Percentiles rank a stretch among this genome's conserved stretches.
phyloP scores from a whole-genome alignment of 2,888 invertebrate species.

The Drosophila anomelani region DNA sequence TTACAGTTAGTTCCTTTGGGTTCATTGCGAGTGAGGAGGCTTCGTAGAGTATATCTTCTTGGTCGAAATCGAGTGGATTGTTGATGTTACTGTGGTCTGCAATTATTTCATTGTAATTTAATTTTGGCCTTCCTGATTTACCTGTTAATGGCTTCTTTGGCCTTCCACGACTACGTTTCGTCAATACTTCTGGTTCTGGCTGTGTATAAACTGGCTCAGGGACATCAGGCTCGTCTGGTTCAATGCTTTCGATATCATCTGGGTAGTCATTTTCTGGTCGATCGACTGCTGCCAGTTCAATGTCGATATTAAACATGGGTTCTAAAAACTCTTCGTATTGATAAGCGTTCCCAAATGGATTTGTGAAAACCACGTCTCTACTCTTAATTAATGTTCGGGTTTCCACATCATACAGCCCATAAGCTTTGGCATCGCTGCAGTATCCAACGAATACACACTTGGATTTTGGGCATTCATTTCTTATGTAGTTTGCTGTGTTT shows the following conservation, averaged over 20 bases:
- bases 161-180: not conserved
- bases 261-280: no score
- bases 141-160: not conserved
- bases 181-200: not conserved
- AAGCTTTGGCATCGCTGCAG: no score
- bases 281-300: slow-evolving; percentile 5
- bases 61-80: not conserved
- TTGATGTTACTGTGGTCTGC: slow-evolving; percentile 1
- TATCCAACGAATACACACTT: no score
- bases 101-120: slow-evolving; percentile 11
- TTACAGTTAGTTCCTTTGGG: slow-evolving; percentile 2
- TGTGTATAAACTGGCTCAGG: no score
- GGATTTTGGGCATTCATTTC: no score
- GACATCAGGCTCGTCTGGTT: not conserved
- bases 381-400: not conserved
- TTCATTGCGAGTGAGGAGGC: slow-evolving; percentile 4
- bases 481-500: no score
- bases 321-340: slow-evolving; percentile 3
- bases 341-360: not conserved
- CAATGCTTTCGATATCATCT: not conserved
- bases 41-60: slow-evolving; percentile 3
- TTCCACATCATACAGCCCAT: no score
- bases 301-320: not conserved
- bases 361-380: not conserved
- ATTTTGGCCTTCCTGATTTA: slow-evolving; percentile 4